Evolutionary conservation across 2,888 invertebrate species (phyloP).

Genomic region (Apeira syringaria): DNA sequence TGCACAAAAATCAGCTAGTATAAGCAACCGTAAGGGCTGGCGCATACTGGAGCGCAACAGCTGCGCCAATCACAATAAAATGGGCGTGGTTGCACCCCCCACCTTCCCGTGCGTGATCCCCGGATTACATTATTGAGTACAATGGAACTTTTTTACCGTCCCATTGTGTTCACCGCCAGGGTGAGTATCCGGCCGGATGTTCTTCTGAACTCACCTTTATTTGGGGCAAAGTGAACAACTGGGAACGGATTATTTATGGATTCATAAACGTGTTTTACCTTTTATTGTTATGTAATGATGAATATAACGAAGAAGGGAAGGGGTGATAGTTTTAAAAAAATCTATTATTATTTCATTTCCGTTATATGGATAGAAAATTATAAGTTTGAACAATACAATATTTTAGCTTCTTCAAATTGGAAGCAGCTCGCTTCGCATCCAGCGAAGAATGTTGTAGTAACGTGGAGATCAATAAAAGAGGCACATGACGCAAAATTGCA

Average conservation of each 20-base stretch:
- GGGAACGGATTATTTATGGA: slow-evolving; percentile 64
- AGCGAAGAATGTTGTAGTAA: too few species aligned
- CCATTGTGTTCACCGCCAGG: slow-evolving; percentile 76
- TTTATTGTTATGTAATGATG: slow-evolving; percentile 29
- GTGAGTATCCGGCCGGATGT: slow-evolving; percentile 83
- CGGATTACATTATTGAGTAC: slow-evolving; percentile 77
- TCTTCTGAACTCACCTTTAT: slow-evolving; percentile 75
- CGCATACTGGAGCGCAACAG: slow-evolving; percentile 66
- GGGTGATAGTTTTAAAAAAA: too few species aligned
- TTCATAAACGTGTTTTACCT: slow-evolving; percentile 31
- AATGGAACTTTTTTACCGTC: slow-evolving; percentile 77
- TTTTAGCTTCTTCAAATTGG: too few species aligned
- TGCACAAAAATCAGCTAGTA: slow-evolving; percentile 28
- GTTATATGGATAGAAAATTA: too few species aligned
- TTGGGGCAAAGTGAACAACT: slow-evolving; percentile 69
- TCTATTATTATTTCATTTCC: too few species aligned
- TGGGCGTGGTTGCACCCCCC: slow-evolving; percentile 67
- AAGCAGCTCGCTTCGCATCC: too few species aligned
- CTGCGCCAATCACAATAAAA: slow-evolving; percentile 82
- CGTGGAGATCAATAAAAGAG: too few species aligned
- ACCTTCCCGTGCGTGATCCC: slow-evolving; percentile 62
- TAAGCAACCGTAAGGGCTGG: slow-evolving; percentile 50
- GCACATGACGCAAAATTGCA: too few species aligned
- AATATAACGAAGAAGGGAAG: too few species aligned
- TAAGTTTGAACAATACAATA: too few species aligned